Evolutionary conservation across 2,888 invertebrate species (phyloP).

Genomic region (Cheilosia pagana): DNA sequence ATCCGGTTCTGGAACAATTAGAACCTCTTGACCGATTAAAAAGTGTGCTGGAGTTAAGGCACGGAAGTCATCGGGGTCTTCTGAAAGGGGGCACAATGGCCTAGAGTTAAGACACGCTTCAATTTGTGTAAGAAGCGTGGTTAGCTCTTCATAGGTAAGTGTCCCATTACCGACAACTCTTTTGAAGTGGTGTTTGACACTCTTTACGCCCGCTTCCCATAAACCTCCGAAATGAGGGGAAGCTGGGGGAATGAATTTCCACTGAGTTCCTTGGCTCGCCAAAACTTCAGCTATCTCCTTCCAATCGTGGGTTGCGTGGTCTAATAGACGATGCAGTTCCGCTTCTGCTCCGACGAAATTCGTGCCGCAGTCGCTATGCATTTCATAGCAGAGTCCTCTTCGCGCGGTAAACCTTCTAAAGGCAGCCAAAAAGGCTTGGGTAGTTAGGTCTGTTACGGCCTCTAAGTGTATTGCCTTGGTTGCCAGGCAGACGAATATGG

Average conservation of each 20-base stretch:
- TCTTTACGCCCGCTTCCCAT: slow-evolving; percentile 28
- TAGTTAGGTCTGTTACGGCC: slow-evolving; percentile 57
- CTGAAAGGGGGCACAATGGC: slow-evolving; percentile 66
- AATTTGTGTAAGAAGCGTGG: slow-evolving; percentile 60
- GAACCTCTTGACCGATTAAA: slow-evolving; percentile 41
- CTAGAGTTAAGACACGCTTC: slow-evolving; percentile 75
- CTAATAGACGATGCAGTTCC: neutral
- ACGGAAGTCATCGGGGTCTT: slow-evolving; percentile 58
- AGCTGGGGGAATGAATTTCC: slow-evolving; percentile 76
- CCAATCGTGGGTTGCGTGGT: neutral
- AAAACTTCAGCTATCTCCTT: neutral
- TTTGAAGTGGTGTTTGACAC: slow-evolving; percentile 10
- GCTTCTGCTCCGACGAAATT: slow-evolving; percentile 78
- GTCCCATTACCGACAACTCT: neutral
- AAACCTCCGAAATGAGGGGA: slow-evolving; percentile 36
- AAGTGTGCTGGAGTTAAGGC: slow-evolving; percentile 56
- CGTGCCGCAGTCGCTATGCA: slow-evolving; percentile 77
- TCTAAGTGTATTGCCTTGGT: slow-evolving; percentile 65
- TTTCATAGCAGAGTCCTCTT: slow-evolving; percentile 72
- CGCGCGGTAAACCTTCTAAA: slow-evolving; percentile 76
- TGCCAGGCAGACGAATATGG: slow-evolving; percentile 52
- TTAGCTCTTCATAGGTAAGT: slow-evolving; percentile 19
- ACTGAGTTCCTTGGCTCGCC: slow-evolving; percentile 60
- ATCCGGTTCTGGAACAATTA: slow-evolving; percentile 40
- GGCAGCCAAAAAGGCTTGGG: no score